These are phyloP conservation scores for Tryphoninae sp. DNA, from an alignment of 2,888 invertebrate species.

Conservation along the genomic window DNA sequence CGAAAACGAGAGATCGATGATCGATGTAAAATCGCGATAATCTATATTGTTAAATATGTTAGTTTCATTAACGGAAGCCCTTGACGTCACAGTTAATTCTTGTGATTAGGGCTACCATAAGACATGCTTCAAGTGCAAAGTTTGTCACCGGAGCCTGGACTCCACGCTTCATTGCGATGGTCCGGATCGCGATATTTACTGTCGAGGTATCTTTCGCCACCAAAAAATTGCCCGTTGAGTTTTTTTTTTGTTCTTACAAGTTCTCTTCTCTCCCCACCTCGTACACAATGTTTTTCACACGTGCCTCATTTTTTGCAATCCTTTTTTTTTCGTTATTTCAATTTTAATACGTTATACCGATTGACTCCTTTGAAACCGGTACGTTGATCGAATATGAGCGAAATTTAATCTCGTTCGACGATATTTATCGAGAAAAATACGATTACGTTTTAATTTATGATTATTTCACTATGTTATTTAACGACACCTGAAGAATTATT, in stretches of 20 bases:
- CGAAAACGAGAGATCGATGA: not conserved
- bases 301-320: constrained; percentile 14
- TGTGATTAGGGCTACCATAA: constrained; percentile 91
- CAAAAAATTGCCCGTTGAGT: constrained; percentile 66
- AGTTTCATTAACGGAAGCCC: constrained; percentile 52
- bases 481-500: not conserved
- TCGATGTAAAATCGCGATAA: not conserved
- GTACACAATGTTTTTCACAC: constrained; percentile 34
- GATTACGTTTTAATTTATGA: not conserved
- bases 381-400: not conserved
- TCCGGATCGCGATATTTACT: constrained; percentile 95
- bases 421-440: not conserved
- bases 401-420: not conserved
- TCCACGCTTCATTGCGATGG: constrained; percentile 96
- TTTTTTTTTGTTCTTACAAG: constrained; percentile 62
- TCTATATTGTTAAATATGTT: constrained; percentile 18
- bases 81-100: constrained; percentile 77
- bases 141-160: constrained; percentile 92
- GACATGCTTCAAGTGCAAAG: constrained; percentile 94
- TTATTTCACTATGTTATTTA: not conserved
- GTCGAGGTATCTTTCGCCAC: constrained; percentile 88
- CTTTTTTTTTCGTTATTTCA: constrained; percentile 24
- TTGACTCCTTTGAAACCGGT: constrained; percentile 17
- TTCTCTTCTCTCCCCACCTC: constrained; percentile 38
- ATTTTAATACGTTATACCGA: constrained; percentile 24